Base-by-base conservation (phyloP, 2,113 vertebrate species). In the Petroica traversi region DNA sequence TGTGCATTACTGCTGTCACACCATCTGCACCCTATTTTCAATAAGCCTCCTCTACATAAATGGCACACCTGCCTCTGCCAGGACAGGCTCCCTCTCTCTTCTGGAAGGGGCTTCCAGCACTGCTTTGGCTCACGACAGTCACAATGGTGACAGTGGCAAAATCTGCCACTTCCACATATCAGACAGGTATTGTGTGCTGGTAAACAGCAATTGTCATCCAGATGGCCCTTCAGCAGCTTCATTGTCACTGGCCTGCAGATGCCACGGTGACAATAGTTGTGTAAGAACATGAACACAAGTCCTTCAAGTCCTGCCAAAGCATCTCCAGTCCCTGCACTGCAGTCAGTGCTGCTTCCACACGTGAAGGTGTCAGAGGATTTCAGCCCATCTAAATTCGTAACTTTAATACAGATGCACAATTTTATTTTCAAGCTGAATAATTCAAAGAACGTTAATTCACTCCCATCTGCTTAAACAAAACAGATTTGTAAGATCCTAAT, bases 91-190 rank as follows among this genome's bases (percentile, higher is more conserved):
- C 41, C 41, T 48, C 63, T 46, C 51, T 49, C 46, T 40, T 34
- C 36, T 57, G 43, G 22, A 81, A 24, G 14, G n/a, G 64, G 45
- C 24, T 38, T 31, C 57, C 77, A 75, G 69, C 59, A 16, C 52
- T 25, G 68, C 68, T 59, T 54, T 64, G 69, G 43, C 57, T 71
- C 61, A 16, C 64, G 17, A 11, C 33, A 40, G 26, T 15, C 3
- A 0, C 5, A 4, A 14, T 0, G 2, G 23, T 3, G 45, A 49
- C 24, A 66, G 16, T 49, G 19, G 24, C 8, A 2, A 41, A 58
- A 52, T 46, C 80, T 63, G 54, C 33, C 73, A 34, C 64, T 73
- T n/a, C 6, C n/a, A 25, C 41, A 1, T 7, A 40, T 10, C 49
- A 75, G 22, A 61, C 58, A 57, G 68, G 19, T 55, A 69, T n/a